These are phyloP conservation scores for Dicycla oo DNA, from an alignment of 2,888 invertebrate species.

Conservation along the genomic window DNA sequence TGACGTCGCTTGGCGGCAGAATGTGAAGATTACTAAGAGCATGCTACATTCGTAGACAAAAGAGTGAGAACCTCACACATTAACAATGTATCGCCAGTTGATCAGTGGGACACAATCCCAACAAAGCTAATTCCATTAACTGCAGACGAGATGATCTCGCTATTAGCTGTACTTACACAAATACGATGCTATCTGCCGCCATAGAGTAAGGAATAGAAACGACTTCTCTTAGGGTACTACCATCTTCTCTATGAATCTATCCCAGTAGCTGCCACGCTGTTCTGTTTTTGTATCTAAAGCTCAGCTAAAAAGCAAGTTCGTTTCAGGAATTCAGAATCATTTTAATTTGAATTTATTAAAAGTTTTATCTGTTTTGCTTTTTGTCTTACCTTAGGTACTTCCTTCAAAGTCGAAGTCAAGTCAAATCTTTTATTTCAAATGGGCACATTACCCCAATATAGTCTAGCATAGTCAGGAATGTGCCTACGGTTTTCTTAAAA, in stretches of 20 bases:
- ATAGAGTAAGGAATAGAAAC: constrained; percentile 20
- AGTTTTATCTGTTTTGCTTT: too few relatives aligned
- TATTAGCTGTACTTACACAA: constrained; percentile 56
- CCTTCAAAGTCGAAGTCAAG: too few relatives aligned
- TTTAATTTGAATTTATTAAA: too few relatives aligned
- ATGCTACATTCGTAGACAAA: constrained; percentile 28
- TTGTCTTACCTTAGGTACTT: too few relatives aligned
- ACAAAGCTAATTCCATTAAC: constrained; percentile 70
- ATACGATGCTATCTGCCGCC: constrained; percentile 38
- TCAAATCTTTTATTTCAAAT: too few relatives aligned
- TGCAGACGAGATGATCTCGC: constrained; percentile 44
- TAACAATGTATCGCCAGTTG: constrained; percentile 33
- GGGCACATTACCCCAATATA: too few relatives aligned
- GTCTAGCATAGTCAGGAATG: too few relatives aligned
- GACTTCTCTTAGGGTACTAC: neutral
- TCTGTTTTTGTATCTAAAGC: neutral
- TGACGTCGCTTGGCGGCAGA: neutral
- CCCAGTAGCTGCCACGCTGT: neutral
- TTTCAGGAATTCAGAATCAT: neutral
- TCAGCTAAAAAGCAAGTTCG: neutral
- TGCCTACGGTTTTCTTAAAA: too few relatives aligned
- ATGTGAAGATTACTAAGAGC: neutral
- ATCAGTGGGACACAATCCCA: constrained; percentile 55
- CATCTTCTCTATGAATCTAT: neutral
- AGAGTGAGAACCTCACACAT: constrained; percentile 51